Percentiles rank a stretch among this genome's conserved stretches.
Evolutionary conservation across 2,797 vertebrate genomes (phyloP).

Genomic region (Periparus ater): DNA sequence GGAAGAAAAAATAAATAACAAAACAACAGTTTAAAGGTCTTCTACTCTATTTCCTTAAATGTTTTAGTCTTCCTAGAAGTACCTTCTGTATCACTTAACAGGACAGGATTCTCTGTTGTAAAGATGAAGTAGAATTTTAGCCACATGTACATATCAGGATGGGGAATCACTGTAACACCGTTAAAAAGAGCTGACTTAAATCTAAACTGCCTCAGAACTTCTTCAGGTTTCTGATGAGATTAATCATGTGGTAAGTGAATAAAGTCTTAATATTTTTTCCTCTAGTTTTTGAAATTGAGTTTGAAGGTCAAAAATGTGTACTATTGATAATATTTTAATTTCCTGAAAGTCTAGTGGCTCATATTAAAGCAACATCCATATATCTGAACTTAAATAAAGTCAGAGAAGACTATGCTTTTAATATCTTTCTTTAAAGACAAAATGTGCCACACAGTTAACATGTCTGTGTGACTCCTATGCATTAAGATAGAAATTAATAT

Average conservation of each 20-base stretch:
- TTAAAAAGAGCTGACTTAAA: not conserved
- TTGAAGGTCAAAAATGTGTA: not conserved
- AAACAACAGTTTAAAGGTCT: not conserved
- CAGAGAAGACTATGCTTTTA: not conserved
- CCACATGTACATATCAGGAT: not conserved
- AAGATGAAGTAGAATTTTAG: not conserved
- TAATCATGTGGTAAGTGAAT: not conserved
- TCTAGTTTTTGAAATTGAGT: not conserved
- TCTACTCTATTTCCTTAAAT: not conserved
- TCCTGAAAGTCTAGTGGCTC: not conserved
- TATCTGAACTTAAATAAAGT: not conserved
- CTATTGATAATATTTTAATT: not conserved
- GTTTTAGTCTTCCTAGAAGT: not conserved
- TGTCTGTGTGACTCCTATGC: not conserved
- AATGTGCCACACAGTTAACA: not conserved
- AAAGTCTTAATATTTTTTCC: not conserved
- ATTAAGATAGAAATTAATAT: not conserved
- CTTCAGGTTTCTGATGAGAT: not conserved
- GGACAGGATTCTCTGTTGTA: not conserved
- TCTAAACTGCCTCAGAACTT: not conserved
- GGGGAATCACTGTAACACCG: not conserved
- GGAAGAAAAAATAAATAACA: not conserved
- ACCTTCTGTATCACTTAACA: not conserved
- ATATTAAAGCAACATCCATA: not conserved
- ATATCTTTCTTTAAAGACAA: not conserved